Evolutionary conservation across 2,113 vertebrate genomes (phyloP), one percentile per base, ranked within the genome.

Genomic region (Leptosomus discolor): DNA sequence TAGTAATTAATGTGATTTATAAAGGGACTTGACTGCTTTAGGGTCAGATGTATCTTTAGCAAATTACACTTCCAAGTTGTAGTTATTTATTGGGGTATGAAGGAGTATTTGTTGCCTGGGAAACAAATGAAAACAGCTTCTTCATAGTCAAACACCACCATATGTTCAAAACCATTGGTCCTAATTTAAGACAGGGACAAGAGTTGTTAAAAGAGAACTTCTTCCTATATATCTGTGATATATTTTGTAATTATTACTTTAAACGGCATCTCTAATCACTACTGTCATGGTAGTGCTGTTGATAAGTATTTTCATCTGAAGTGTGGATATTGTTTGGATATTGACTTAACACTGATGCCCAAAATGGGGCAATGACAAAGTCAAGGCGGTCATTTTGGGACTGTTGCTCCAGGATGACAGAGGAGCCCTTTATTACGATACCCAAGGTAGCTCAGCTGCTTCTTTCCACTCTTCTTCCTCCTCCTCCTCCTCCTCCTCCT

Each of bases 101-200:
- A 85, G 39, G 65, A 96, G 50, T 36, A 48, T 84, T 96, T 24
- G 92, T 97, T 97, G 91, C 91, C 90, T 80, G 37, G 92, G 96
- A 96, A 88, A 97, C 39, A 21, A 64, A 63, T 46, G 65, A 71
- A 96, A 98, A 96, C 96, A 97, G 41, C 94, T 90, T 92, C 75
- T 79, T 92, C 88, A 20, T 9, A 57, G 79, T 86, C 81, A 82
- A 90, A 43, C 58, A 93, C 53, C 70, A 88, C 53, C 51, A 82
- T 64, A 81, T 74, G 65, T 89, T 94, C 15, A 41, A 95, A 85
- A 90, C 27, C 90, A 39, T 65, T 75, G 36, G 14, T 32, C 75
- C 54, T 96, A 61, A 94, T 87, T 96, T 94, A 87, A 85, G 43
- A 70, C 36, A 75, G 57, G 54, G 69, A 81, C 85, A 85, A 84